Percentiles rank a stretch among this genome's conserved stretches.
These are phyloP conservation scores for Pogonomyrmex californicus DNA, from an alignment of 1,140 invertebrate species.

Conservation along the genomic window DNA sequence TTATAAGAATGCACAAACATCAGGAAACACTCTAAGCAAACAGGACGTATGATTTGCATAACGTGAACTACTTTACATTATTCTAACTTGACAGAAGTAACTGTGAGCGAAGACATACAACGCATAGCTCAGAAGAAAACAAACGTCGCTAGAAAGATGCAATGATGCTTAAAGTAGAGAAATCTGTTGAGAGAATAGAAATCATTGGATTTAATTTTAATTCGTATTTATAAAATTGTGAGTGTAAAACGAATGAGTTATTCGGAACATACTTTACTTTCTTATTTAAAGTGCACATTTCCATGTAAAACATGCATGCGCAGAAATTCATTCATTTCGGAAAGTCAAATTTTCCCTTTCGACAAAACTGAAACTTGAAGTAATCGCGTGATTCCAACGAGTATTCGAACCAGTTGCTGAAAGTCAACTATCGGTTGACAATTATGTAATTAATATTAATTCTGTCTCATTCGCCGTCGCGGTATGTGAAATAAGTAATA, in stretches of 20 bases:
- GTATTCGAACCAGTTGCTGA: constrained; percentile 34
- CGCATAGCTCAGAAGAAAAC: constrained; percentile 19
- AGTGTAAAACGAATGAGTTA: neutral
- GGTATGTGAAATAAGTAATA: neutral
- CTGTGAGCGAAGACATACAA: neutral
- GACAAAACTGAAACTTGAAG: neutral
- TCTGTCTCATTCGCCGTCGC: constrained; percentile 29
- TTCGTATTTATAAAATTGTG: neutral
- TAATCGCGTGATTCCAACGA: constrained; percentile 18
- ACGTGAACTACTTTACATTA: constrained; percentile 6
- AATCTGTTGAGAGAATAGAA: constrained; percentile 21
- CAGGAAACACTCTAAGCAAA: neutral
- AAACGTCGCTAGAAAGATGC: neutral
- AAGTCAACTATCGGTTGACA: constrained; percentile 58
- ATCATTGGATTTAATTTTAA: neutral
- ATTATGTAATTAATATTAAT: constrained; percentile 64
- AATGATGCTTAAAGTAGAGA: constrained; percentile 30
- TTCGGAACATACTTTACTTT: neutral
- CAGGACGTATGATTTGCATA: constrained; percentile 17
- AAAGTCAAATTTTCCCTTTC: constrained; percentile 42
- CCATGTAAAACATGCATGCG: neutral
- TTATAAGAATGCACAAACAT: constrained; percentile 26
- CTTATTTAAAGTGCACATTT: neutral
- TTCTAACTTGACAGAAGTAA: constrained; percentile 19
- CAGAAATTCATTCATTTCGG: neutral